Percentiles rank a stretch among this genome's conserved stretches.
These are phyloP conservation scores for Myotis pilosus DNA, from an alignment of 2,797 vertebrate genomes.

Conservation along the genomic window DNA sequence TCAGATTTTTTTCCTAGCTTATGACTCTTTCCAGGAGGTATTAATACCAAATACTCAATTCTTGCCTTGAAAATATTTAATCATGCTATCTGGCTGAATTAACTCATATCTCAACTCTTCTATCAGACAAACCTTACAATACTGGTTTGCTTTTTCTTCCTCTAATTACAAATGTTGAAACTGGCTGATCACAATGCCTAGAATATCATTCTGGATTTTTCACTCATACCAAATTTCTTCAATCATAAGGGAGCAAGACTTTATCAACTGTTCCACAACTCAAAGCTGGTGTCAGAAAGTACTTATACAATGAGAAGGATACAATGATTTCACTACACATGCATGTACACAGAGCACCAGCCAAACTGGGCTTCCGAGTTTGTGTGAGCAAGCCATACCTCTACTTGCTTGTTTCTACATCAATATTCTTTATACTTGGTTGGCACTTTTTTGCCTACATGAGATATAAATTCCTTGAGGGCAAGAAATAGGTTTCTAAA, in stretches of 20 bases:
- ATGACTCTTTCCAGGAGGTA: neutral
- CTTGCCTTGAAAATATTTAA: conserved; percentile 12
- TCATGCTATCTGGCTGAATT: neutral
- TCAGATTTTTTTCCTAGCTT: neutral
- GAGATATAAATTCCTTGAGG: conserved; percentile 18
- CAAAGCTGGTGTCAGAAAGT: neutral
- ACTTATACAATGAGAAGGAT: neutral
- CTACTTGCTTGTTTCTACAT: neutral
- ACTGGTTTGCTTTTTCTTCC: neutral
- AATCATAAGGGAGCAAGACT: neutral
- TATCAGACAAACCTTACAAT: neutral
- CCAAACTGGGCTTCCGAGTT: neutral
- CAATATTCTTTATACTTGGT: neutral
- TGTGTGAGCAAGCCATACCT: neutral
- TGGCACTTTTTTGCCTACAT: neutral
- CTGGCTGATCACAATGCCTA: neutral
- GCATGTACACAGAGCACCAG: accelerated
- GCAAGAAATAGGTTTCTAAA: conserved; percentile 37
- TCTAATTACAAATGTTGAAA: conserved; percentile 10
- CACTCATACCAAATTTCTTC: neutral
- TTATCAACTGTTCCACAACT: neutral
- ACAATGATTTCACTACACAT: neutral
- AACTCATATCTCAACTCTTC: neutral
- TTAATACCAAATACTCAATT: neutral
- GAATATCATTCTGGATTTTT: neutral